Percentiles rank a stretch among this genome's conserved stretches.
Conservation (phyloP, 2,113 vertebrate genomes). For the Aythya baeri region DNA sequence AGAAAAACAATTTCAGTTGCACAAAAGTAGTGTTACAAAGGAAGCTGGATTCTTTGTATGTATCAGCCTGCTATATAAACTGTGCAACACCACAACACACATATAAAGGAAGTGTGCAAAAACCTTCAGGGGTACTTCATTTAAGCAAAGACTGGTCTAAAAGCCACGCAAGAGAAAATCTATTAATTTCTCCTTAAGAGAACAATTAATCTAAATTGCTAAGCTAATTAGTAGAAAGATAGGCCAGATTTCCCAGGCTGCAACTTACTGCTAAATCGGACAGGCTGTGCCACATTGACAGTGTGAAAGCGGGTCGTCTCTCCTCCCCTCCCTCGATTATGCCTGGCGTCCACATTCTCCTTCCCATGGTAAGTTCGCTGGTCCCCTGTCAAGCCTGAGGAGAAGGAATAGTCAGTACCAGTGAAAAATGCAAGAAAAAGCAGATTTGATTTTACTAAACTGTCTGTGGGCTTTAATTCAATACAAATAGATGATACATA, state of each 20-base stretch:
- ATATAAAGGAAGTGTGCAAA: neutral
- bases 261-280: constrained; percentile 96
- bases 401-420: neutral
- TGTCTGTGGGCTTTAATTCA: neutral
- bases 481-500: neutral
- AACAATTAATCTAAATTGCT: neutral
- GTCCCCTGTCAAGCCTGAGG: constrained; percentile 84
- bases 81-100: neutral
- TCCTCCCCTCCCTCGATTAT: constrained; percentile 65
- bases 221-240: neutral
- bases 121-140: neutral
- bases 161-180: neutral
- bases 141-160: neutral
- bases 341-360: constrained; percentile 79
- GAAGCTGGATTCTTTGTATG: neutral
- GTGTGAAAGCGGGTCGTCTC: constrained; percentile 79
- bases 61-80: neutral
- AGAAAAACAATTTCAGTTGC: neutral
- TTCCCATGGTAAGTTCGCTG: constrained; percentile 86
- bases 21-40: neutral
- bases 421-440: neutral
- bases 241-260: constrained; percentile 66
- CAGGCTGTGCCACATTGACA: constrained; percentile 88
- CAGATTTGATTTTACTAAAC: neutral
- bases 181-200: neutral